Percentiles rank a stretch among this genome's conserved stretches.
Evolutionary conservation across 2,888 invertebrate genomes (phyloP).

Genomic region (Minunthozetes semirufus): DNA sequence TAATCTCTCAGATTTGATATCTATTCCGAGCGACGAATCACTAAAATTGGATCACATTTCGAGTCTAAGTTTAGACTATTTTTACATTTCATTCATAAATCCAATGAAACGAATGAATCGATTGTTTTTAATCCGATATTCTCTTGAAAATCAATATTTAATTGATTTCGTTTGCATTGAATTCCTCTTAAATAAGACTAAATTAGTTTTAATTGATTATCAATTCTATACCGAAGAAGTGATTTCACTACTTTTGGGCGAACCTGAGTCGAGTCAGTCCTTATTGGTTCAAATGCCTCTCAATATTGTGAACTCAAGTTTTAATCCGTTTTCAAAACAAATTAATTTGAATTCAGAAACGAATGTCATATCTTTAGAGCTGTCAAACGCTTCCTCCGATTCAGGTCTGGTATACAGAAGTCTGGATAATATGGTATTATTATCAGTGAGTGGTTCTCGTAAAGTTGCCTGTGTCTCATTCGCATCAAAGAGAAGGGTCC

Average conservation of each 20-base stretch:
- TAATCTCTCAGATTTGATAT: neutral
- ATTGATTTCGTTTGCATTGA: neutral
- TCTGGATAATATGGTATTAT: slow-evolving; percentile 42
- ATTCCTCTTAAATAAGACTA: neutral
- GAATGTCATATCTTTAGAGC: neutral
- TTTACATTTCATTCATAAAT: slow-evolving; percentile 1
- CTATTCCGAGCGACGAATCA: neutral
- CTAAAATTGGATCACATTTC: slow-evolving; percentile 16
- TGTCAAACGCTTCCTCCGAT: neutral
- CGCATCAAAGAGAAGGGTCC: slow-evolving; percentile 68
- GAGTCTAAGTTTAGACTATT: neutral
- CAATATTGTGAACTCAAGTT: slow-evolving; percentile 16
- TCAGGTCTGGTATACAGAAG: slow-evolving; percentile 2
- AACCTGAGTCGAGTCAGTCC: slow-evolving; percentile 44
- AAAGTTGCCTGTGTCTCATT: slow-evolving; percentile 78
- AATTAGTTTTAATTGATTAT: slow-evolving; percentile 43
- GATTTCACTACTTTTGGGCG: slow-evolving; percentile 47
- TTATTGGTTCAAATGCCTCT: slow-evolving; percentile 47
- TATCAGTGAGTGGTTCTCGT: slow-evolving; percentile 76
- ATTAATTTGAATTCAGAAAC: neutral
- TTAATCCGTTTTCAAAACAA: neutral
- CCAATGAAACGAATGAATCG: slow-evolving; percentile 2
- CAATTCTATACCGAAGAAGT: slow-evolving; percentile 48
- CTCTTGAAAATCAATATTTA: neutral
- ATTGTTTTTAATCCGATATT: slow-evolving; percentile 1